Conservation (phyloP, 1,140 invertebrate species). For the Drosophila pseudoobscura region DNA sequence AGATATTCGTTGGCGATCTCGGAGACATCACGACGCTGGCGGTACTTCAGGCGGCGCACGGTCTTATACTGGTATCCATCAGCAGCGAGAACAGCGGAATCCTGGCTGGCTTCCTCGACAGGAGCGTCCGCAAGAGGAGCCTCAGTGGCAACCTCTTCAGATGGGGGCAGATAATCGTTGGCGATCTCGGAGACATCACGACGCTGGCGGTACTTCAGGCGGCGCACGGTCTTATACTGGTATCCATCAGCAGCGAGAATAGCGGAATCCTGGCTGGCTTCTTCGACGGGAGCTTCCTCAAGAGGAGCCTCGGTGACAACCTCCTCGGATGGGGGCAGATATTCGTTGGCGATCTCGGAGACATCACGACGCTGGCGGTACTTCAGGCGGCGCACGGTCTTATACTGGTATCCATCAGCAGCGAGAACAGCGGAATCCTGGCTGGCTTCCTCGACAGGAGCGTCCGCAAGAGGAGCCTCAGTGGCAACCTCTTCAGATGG, state of each 20-base stretch:
- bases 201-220: slow-evolving; percentile 60
- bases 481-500: slow-evolving; percentile 42
- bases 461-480: slow-evolving; percentile 10
- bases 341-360: slow-evolving; percentile 57
- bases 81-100: slow-evolving; percentile 2
- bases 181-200: slow-evolving; percentile 68
- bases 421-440: slow-evolving; percentile 56
- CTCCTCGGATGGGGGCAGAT: slow-evolving; percentile 59
- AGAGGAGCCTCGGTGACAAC: slow-evolving; percentile 22
- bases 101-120: slow-evolving; percentile 34
- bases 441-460: slow-evolving; percentile 25
- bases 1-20: no score
- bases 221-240: slow-evolving; percentile 64
- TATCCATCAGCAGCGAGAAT: slow-evolving; percentile 60
- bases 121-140: slow-evolving; percentile 23
- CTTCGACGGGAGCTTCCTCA: slow-evolving; percentile 33
- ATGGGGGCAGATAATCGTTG: slow-evolving; percentile 59
- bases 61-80: no score
- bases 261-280: slow-evolving; percentile 43
- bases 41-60: no score
- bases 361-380: slow-evolving; percentile 56
- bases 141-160: slow-evolving; percentile 43
- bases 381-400: slow-evolving; percentile 57
- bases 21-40: no score
- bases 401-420: slow-evolving; percentile 60